Conservation (phyloP, 1,140 invertebrate species). For the Caenorhabditis tropicalis region DNA sequence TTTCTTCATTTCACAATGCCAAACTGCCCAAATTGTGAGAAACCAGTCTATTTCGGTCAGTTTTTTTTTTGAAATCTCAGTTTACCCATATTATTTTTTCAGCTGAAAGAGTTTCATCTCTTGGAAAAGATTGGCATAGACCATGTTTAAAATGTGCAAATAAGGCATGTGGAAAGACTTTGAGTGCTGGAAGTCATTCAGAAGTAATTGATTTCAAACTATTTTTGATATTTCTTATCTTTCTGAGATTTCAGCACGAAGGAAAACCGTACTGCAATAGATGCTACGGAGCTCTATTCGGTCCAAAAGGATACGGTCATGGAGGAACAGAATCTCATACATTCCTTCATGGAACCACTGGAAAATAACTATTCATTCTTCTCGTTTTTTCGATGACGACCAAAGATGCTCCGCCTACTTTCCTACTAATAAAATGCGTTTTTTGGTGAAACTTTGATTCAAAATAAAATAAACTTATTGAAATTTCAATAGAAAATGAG, state of each 20-base stretch:
- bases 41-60: slow-evolving; percentile 85
- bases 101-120: slow-evolving; percentile 88
- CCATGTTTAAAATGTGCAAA: slow-evolving; percentile 87
- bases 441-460: too few species aligned
- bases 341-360: slow-evolving; percentile 67
- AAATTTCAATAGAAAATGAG: not conserved
- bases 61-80: not conserved
- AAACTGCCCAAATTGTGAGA: slow-evolving; percentile 86
- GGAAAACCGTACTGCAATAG: slow-evolving; percentile 89
- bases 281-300: slow-evolving; percentile 87
- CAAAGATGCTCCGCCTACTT: slow-evolving; percentile 16
- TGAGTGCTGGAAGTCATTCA: slow-evolving; percentile 86
- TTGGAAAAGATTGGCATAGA: slow-evolving; percentile 91
- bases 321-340: slow-evolving; percentile 66
- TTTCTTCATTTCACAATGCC: slow-evolving; percentile 76
- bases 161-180: slow-evolving; percentile 81
- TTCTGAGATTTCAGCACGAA: slow-evolving; percentile 83
- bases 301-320: slow-evolving; percentile 73
- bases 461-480: slow-evolving; percentile 27
- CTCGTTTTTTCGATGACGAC: not conserved
- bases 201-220: slow-evolving; percentile 76
- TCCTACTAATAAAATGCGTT: not conserved
- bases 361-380: not conserved
- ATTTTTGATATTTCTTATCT: too few species aligned
- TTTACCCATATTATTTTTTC: slow-evolving; percentile 68